Base-by-base conservation (phyloP, 2,888 invertebrate genomes). In the Hecatera dysodea region DNA sequence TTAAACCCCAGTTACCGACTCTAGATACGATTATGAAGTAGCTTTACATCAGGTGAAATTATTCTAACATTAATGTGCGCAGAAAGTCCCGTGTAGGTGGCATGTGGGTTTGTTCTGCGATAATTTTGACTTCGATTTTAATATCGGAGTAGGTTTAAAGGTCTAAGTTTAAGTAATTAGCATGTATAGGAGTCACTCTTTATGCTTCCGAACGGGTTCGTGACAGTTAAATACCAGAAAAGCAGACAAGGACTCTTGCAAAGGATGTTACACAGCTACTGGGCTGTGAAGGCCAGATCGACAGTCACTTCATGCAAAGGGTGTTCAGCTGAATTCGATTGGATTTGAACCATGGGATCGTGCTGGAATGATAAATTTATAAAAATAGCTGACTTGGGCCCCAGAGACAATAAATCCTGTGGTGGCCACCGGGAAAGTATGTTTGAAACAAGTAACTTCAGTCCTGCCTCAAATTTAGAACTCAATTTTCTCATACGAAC, bases 1-100 rank as follows among this genome's bases (percentile, higher is more conserved):
- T 85, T 83, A 84, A 86, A 83, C 75, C 81, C 69, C 67, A 83
- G 84, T 84, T 87, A 80, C 67, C 56, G 29, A 50, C 64, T 74
- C 61, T 44, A 53, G 39, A 67, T 75, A 65, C 53, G 52, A 75
- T 61, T 69, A 69, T 59, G 44, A 68, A 74, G 42, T 62, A 62
- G 39, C 42, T 64, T 39, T 44, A 64, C 55, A 46, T 39, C 64
- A 76, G 70, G 69, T 78, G 29, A 66, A 63, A 60, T 67, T 12
- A 63, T 48, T 56, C 9, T 53, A 39, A 50, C 39, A 66, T 66
- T 33, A 78, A 72, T 63, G 24, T 62, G 50, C 19, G 50, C 1
- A 27, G 27, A 50, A 52, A 52, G 27, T 55, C 36, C 15, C 24
- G 15, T 15, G 27, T 29, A 50, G 39, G 27, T 56, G 17, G 42